Evolutionary conservation across 1,140 invertebrate genomes (phyloP), one percentile per base, ranked within the genome.

Genomic region (Dendroctonus ponderosae): DNA sequence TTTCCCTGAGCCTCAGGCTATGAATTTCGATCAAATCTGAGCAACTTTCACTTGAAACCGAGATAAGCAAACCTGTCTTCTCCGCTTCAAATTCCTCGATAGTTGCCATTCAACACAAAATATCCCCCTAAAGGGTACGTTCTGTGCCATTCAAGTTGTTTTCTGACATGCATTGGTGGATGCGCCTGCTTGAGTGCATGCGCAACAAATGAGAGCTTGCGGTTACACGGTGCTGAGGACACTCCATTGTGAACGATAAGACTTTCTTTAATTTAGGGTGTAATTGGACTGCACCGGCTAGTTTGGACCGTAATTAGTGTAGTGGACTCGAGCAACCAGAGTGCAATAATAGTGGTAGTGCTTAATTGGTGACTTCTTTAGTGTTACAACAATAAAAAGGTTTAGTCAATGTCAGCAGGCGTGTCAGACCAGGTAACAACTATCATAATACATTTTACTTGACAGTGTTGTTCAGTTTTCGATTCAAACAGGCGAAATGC

Each of bases 371-470:
- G 54, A 70, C 66, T 69, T 58, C 64, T 69, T 69, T 56, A 69
- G 66, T 68, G 66, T 50, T 61, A 62, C 70, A 76, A 75, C 69
- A 73, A 70, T 69, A 72, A 56, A 74, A 76, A 77, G 74, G 72
- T 73, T 70, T 82, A 80, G 83, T 84, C 83, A 85, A 86, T 86
- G 84, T 86, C 84, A 85, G 83, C 84, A 85, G 84, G 84, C 84
- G 84, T 86, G 83, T 85, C 84, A 84, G 84, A 86, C 81, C 84
- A 86, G 84, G 84, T 86, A 85, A 75, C 70, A 71, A 41, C 37
- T 5, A 62, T 62, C 48, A 52, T 71, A 75, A 75, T 70, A 76
- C 68, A 71, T 71, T 49, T 41, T 11, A 68, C 72, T 74, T 75
- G 74, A 77, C 72, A 74, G 68, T 71, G 51, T 66, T 56, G 12